Evolutionary conservation across 2,888 invertebrate species (phyloP), one percentile per base, ranked within the genome.

Genomic region (Tenthredo mesomela): DNA sequence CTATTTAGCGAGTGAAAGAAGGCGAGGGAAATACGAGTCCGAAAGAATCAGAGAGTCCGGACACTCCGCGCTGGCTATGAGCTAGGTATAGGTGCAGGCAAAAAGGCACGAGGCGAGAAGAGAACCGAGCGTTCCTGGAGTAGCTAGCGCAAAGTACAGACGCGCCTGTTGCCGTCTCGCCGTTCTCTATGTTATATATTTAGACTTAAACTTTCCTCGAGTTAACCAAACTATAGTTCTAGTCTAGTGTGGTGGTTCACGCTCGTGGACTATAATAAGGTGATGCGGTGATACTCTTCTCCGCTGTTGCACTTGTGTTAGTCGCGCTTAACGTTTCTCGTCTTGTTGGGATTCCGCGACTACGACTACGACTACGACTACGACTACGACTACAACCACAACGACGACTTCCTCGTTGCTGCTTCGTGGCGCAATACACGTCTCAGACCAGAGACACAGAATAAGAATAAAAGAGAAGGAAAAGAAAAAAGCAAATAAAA

Each of bases 121-220:
- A 47, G 82, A 65, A 43, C n/a, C 65, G 29, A 25, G 65, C 40
- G 70, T 43, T 70, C 33, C 37, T 47, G 67, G 47, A 43, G 37
- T 70, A 47, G 29, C 67, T 70, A 47, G 29, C 67, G 82, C 40
- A 47, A 61, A 40, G 80, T 61, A 61, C 80, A 54, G 54, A 73
- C 71, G 50, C 29, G 77, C 33, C 77, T 77, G 50, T 54, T 54
- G 50, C 54, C 82, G 50, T 75, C 75, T 75, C 73, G 85, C 75
- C 82, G 82, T 82, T 84, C 71, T 85, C 84, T 84, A 84, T 85
- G 67, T 61, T 67, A 84, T 84, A 86, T 84, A 86, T 85, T 83
- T 87, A 84, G 85, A 84, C 80, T 58, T 85, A 40, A 58, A 83
- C 86, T 85, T 85, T 83, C 84, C 78, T 82, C 78, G 67, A 77